A percentile compares a stretch with the other conserved stretches of the same genome.
phyloP scores from a whole-genome alignment of 2,797 vertebrate species.

The Pipistrellus pygmaeus region DNA sequence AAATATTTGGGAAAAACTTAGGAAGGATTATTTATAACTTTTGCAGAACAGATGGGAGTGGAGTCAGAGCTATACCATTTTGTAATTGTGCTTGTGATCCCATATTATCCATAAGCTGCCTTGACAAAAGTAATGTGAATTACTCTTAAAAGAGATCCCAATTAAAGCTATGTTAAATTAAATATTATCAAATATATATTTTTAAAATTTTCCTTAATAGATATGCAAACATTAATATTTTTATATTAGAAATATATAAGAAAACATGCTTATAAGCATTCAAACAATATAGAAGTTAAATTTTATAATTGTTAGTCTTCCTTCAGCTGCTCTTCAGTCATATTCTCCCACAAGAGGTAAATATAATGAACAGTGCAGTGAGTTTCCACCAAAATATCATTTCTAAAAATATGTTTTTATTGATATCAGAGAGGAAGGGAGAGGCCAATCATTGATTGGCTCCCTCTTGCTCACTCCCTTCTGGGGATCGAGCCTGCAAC shows the following conservation, averaged over 20 bases:
- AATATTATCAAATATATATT: conserved; percentile 22
- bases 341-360: background rate
- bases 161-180: conserved; percentile 34
- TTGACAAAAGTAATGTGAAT: conserved; percentile 50
- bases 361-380: background rate
- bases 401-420: background rate
- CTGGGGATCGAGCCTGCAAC: too few relatives aligned
- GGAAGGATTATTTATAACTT: conserved; percentile 75
- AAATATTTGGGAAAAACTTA: conserved; percentile 64
- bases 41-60: conserved; percentile 45
- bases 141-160: conserved; percentile 48
- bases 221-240: conserved; percentile 26
- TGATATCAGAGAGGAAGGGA: too few relatives aligned
- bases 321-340: background rate
- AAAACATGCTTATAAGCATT: conserved; percentile 51
- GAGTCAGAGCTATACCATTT: conserved; percentile 64
- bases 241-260: conserved; percentile 41
- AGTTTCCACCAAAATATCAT: conserved; percentile 53
- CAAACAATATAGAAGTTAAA: conserved; percentile 46
- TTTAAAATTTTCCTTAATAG: background rate
- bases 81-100: conserved; percentile 48
- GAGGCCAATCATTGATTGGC: too few relatives aligned
- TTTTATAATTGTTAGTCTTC: conserved; percentile 34
- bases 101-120: conserved; percentile 41
- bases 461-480: too few relatives aligned